Percentiles rank a stretch among this genome's conserved stretches.
Conservation (phyloP, 1,140 invertebrate species). For the Zelostemma sp. region DNA sequence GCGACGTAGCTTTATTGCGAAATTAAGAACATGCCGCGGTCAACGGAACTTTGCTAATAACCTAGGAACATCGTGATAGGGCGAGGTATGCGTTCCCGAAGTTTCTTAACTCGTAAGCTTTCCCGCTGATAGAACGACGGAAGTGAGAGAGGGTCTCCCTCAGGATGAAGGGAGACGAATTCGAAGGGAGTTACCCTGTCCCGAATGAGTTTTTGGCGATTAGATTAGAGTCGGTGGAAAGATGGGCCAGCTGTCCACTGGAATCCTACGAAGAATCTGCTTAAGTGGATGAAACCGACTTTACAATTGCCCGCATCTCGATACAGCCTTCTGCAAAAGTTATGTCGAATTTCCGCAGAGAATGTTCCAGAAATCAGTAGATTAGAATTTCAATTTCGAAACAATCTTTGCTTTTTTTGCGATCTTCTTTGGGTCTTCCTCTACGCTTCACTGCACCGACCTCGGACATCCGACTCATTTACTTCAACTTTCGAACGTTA, state of each 20-base stretch:
- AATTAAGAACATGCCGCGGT: slow-evolving; percentile 54
- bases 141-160: slow-evolving; percentile 20
- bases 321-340: no score
- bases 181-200: slow-evolving; percentile 51
- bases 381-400: slow-evolving; percentile 63
- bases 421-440: slow-evolving; percentile 46
- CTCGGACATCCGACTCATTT: slow-evolving; percentile 24
- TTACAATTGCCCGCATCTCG: neutral
- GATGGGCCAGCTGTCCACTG: slow-evolving; percentile 59
- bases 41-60: slow-evolving; percentile 53
- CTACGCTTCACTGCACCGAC: slow-evolving; percentile 28
- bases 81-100: slow-evolving; percentile 47
- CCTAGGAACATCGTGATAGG: slow-evolving; percentile 41
- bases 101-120: slow-evolving; percentile 52
- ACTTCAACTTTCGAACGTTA: slow-evolving; percentile 18
- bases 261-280: slow-evolving; percentile 58
- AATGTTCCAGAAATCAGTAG: slow-evolving; percentile 50
- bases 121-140: slow-evolving; percentile 37
- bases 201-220: slow-evolving; percentile 61
- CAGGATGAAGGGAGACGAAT: slow-evolving; percentile 20
- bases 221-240: slow-evolving; percentile 56
- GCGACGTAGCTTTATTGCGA: no score
- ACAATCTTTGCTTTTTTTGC: slow-evolving; percentile 51
- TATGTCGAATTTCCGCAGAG: no score
- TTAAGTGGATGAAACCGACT: slow-evolving; percentile 54